Evolutionary conservation across 37 sponge, comb jelly and placozoan species (phyloP), one percentile per base, ranked within the genome.

Genomic region (Ephydatia muelleri): DNA sequence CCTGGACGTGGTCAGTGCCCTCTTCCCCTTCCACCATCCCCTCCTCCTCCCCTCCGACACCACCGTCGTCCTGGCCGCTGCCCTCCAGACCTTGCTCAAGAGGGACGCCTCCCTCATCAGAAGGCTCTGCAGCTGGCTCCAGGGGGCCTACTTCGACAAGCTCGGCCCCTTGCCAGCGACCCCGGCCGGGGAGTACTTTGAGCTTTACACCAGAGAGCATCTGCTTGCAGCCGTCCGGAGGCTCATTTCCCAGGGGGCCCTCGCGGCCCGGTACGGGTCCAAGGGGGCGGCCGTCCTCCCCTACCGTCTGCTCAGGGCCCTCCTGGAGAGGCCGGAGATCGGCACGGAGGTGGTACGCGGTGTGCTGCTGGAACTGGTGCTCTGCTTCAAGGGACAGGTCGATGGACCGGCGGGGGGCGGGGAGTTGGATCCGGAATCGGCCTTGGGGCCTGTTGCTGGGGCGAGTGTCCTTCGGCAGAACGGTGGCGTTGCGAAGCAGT

Each of bases 71-170:
- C 70, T 97, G 14, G 26, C 73, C 14, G 47, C 95, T 81, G 91
- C 93, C 8, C 85, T 97, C 70, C 49, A 85, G 75, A 88, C 87
- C 2, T 80, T 97, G 27, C 79, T 94, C 21, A 89, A 91, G 34
- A 74, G 95, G 40, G 97, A 97, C 81, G 66, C 86, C 66, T 94
- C 97, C 22, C 89, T 97, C 35, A 88, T 80, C 27, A 73, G 97
- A 57, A 73, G 97, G 16, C 70, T 97, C 30, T 97, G 76, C 75
- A 66, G 75, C 19, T 97, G 97, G 97, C 65, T 94, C 8, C 80
- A 87, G 37, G 96, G 96, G 26, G 49, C 73, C 25, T 21, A 79
- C 9, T 80, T 82, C 5, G 23, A 78, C 11, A 38, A 43, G 43
- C 43, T 43, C 6, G 43, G 43, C 6, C 43, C 43, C 6, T 3